Percentiles rank a stretch among this genome's conserved stretches.
Evolutionary conservation across 2,113 vertebrate genomes (phyloP).

Genomic region (Himantopus leucocephalus): DNA sequence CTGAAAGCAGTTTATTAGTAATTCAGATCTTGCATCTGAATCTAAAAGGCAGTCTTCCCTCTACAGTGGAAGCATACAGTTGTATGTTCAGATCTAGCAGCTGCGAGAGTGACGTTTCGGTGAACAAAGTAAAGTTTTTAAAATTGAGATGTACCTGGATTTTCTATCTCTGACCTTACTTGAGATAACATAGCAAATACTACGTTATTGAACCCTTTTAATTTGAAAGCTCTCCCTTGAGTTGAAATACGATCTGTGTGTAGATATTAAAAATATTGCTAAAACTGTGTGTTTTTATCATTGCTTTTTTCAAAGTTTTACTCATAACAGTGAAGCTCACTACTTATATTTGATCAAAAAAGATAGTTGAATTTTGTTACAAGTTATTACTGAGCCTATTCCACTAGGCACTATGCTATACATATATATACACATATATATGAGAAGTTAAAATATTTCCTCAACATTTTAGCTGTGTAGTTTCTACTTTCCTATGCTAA

Average conservation of each 20-base stretch:
- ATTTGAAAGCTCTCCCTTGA: not conserved
- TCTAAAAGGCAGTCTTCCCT: not conserved
- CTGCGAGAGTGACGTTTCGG: not conserved
- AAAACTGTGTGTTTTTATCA: fast-evolving
- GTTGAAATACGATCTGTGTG: not conserved
- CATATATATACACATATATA: too few relatives aligned
- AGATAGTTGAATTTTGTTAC: not conserved
- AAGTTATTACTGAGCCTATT: not conserved
- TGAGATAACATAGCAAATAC: not conserved
- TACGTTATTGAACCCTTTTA: not conserved
- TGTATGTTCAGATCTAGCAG: not conserved
- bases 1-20: not conserved
- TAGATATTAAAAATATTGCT: not conserved
- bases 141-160: not conserved
- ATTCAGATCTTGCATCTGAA: not conserved
- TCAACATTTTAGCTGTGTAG: not conserved
- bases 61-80: not conserved
- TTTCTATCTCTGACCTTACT: not conserved
- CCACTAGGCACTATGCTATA: not conserved
- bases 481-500: not conserved
- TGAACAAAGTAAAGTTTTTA: not conserved
- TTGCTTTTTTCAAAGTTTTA: not conserved
- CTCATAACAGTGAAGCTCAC: not conserved
- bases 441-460: not conserved
- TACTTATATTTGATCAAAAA: not conserved